These are phyloP conservation scores for Schizopygopsis malacanthus DNA, from an alignment of 2,797 vertebrate genomes.

Conservation along the genomic window DNA sequence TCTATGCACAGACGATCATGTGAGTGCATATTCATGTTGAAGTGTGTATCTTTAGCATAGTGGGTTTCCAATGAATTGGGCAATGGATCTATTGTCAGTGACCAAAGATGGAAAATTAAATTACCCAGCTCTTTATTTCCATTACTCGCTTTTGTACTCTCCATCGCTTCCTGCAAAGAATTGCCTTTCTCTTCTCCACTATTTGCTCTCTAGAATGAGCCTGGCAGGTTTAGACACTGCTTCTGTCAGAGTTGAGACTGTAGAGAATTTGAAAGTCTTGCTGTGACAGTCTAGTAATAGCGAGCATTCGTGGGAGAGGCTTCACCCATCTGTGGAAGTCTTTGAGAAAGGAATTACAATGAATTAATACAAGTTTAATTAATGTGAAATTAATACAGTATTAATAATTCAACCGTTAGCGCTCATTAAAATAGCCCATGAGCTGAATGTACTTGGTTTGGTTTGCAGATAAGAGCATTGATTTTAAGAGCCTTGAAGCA, in stretches of 20 bases:
- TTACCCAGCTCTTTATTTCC: conserved; percentile 71
- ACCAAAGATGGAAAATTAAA: conserved; percentile 77
- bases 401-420: conserved; percentile 31
- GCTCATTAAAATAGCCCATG: conserved; percentile 23
- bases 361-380: conserved; percentile 51
- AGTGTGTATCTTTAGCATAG: conserved; percentile 53
- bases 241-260: conserved; percentile 33
- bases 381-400: conserved; percentile 46
- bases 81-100: conserved; percentile 73
- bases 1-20: neutral
- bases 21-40: neutral
- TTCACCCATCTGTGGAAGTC: conserved; percentile 24
- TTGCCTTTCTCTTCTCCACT: conserved; percentile 36
- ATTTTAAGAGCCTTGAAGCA: conserved; percentile 20
- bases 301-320: neutral
- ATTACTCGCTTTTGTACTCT: conserved; percentile 38
- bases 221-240: conserved; percentile 34
- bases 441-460: conserved; percentile 21
- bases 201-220: conserved; percentile 57
- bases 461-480: conserved; percentile 30
- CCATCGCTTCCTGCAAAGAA: conserved; percentile 26
- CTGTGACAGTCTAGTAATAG: conserved; percentile 8
- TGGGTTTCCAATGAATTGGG: conserved; percentile 56
- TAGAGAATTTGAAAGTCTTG: conserved; percentile 30
- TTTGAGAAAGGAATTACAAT: conserved; percentile 40